Evolutionary conservation across 2,113 vertebrate genomes (phyloP).

Genomic region (Oreochromis niloticus): DNA sequence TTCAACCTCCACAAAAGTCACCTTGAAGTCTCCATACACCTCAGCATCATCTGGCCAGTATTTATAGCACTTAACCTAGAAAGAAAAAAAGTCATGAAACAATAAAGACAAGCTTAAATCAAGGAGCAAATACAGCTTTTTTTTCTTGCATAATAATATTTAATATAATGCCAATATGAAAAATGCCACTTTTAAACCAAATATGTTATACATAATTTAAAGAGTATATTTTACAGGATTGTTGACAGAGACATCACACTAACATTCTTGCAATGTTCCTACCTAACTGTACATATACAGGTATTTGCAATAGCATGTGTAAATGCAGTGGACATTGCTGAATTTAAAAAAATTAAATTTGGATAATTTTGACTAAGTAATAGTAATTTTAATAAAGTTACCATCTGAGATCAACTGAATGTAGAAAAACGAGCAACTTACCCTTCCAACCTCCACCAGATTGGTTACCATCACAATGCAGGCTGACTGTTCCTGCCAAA

Average conservation of each 20-base stretch:
- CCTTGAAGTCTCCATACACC: constrained; percentile 97
- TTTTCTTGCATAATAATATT: background rate
- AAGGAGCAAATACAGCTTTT: background rate
- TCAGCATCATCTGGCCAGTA: constrained; percentile 98
- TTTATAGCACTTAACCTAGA: constrained; percentile 96
- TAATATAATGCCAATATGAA: background rate
- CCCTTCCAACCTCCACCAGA: constrained; percentile 97
- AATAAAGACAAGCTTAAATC: background rate
- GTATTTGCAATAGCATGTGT: background rate
- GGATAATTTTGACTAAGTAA: background rate
- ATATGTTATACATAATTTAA: background rate
- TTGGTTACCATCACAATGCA: constrained; percentile 99
- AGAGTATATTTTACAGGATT: background rate
- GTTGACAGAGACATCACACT: background rate
- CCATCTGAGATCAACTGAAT: background rate
- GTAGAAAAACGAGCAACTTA: constrained; percentile 63
- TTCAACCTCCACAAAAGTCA: constrained; percentile 93
- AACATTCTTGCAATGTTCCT: background rate
- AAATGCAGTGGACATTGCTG: background rate
- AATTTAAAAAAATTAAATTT: fast-evolving
- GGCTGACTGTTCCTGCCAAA: constrained; percentile 98
- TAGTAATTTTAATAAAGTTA: background rate
- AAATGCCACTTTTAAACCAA: background rate
- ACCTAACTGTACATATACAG: background rate
- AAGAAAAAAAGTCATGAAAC: background rate